phyloP scores from a whole-genome alignment of 1,140 invertebrate species.

The Heliconius hermathena region DNA sequence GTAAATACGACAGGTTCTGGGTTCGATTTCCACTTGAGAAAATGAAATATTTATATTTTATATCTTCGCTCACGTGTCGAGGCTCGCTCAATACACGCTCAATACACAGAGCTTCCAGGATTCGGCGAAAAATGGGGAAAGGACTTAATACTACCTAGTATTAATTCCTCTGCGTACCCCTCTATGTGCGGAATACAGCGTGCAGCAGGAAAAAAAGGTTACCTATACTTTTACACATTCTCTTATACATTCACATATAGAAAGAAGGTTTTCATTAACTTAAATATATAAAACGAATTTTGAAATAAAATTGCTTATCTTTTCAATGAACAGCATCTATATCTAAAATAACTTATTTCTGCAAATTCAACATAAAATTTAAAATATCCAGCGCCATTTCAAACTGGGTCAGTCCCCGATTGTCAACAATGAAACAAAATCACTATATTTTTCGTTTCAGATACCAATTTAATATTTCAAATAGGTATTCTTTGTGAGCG shows the following conservation, averaged over 20 bases:
- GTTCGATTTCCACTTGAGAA: too few relatives aligned
- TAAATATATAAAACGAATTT: not conserved
- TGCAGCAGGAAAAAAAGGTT: too few relatives aligned
- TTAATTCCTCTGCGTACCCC: too few relatives aligned
- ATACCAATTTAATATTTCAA: conserved; percentile 46
- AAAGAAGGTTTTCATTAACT: not conserved
- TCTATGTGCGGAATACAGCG: too few relatives aligned
- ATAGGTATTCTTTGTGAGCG: conserved; percentile 42
- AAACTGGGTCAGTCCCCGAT: conserved; percentile 26
- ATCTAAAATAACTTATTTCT: not conserved
- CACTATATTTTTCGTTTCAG: conserved; percentile 37
- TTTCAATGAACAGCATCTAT: not conserved
- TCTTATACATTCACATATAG: not conserved
- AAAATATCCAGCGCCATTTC: conserved; percentile 22
- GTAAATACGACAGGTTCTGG: too few relatives aligned
- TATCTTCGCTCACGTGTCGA: too few relatives aligned
- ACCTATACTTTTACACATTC: not conserved
- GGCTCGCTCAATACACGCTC: too few relatives aligned
- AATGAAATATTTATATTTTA: too few relatives aligned
- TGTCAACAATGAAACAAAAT: conserved; percentile 39
- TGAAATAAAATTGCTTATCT: not conserved
- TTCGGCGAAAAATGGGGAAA: too few relatives aligned
- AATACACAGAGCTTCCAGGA: too few relatives aligned
- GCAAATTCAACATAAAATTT: conserved; percentile 16
- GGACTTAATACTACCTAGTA: too few relatives aligned